Percentiles rank a stretch among this genome's conserved stretches.
phyloP scores from a whole-genome alignment of 2,888 invertebrate species.

The Criorhina ranunculi region DNA sequence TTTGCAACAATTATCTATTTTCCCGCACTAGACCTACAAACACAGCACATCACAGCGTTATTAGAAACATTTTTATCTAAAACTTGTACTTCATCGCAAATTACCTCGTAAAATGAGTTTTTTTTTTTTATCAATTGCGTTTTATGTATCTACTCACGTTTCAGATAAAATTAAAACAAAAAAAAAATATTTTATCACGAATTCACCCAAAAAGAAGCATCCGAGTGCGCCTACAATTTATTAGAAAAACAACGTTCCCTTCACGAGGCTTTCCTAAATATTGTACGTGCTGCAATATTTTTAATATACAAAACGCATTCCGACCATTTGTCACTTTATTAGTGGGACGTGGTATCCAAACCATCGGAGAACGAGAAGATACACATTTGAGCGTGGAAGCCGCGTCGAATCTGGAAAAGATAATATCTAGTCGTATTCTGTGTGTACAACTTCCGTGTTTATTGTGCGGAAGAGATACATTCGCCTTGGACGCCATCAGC shows the following conservation, averaged over 20 bases:
- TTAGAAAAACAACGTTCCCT: background rate
- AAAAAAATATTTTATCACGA: background rate
- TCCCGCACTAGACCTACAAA: background rate
- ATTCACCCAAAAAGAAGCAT: slow-evolving; percentile 4
- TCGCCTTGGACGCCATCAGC: background rate
- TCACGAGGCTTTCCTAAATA: background rate
- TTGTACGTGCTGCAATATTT: slow-evolving; percentile 7
- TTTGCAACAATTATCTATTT: slow-evolving; percentile 36
- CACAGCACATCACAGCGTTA: background rate
- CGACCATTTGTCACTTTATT: slow-evolving; percentile 55
- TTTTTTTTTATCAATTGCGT: slow-evolving; percentile 26
- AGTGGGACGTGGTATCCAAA: slow-evolving; percentile 27
- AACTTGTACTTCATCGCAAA: slow-evolving; percentile 23
- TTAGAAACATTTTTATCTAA: slow-evolving; percentile 30
- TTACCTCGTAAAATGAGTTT: slow-evolving; percentile 14
- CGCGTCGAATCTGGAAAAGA: slow-evolving; percentile 34
- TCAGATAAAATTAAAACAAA: slow-evolving; percentile 29
- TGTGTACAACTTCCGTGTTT: slow-evolving; percentile 65
- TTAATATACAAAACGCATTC: slow-evolving; percentile 38
- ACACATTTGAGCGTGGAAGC: slow-evolving; percentile 48
- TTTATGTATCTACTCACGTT: slow-evolving; percentile 13
- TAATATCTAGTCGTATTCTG: slow-evolving; percentile 48
- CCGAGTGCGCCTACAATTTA: slow-evolving; percentile 1
- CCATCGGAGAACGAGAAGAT: slow-evolving; percentile 39
- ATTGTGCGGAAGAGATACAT: slow-evolving; percentile 60